Percentiles rank a stretch among this genome's conserved stretches.
These are phyloP conservation scores for Diachasmimorpha longicaudata DNA, from an alignment of 1,140 invertebrate genomes.

Conservation along the genomic window DNA sequence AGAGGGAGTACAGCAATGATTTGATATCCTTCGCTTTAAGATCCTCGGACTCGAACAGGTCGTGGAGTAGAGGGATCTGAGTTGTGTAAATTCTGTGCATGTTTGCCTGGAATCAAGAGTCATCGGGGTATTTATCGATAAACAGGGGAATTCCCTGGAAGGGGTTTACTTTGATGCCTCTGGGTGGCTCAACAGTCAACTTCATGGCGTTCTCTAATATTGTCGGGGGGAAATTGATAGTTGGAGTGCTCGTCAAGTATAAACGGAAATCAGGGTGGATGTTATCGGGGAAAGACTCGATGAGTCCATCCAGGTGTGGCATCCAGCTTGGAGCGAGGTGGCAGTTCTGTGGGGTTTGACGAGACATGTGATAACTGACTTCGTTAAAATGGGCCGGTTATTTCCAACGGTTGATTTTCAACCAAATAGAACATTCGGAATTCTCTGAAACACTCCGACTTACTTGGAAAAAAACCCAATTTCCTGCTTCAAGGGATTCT, in stretches of 20 bases:
- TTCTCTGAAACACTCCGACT: not conserved
- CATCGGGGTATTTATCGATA: no score
- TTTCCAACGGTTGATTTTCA: no score
- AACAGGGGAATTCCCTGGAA: no score
- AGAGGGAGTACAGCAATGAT: constrained; percentile 71
- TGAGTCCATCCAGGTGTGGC: constrained; percentile 66
- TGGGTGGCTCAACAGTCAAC: constrained; percentile 76
- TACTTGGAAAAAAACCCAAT: constrained; percentile 73
- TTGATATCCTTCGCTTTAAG: constrained; percentile 68
- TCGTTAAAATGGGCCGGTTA: no score
- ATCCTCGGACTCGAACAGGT: constrained; percentile 63
- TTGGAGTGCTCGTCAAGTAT: constrained; percentile 77
- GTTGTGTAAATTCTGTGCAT: constrained; percentile 68
- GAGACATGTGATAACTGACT: constrained; percentile 3
- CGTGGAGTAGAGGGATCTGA: constrained; percentile 62
- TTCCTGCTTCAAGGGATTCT: constrained; percentile 65
- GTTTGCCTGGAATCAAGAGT: constrained; percentile 63
- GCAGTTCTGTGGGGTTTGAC: constrained; percentile 67
- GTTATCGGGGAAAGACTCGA: constrained; percentile 64
- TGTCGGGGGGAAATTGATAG: constrained; percentile 69
- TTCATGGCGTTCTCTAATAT: constrained; percentile 76
- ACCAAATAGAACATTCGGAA: no score
- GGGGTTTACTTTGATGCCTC: constrained; percentile 63
- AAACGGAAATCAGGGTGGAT: constrained; percentile 71
- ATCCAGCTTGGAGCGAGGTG: constrained; percentile 79